Base-by-base conservation (phyloP, 92 coral and sea anemone species). In the Epizoanthus rinbou region DNA sequence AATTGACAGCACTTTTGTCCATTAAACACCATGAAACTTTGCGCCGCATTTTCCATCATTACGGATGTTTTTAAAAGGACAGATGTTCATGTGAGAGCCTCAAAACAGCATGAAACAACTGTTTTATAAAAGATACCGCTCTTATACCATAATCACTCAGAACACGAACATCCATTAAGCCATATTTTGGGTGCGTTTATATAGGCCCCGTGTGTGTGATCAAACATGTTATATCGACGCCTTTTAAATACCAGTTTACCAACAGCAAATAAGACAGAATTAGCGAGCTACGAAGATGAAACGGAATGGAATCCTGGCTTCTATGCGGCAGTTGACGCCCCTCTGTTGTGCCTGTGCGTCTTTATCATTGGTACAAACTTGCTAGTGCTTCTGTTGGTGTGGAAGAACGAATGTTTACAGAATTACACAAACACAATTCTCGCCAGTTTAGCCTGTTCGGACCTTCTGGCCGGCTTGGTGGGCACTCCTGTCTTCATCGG, bases 371-470 rank as follows among this genome's bases (percentile, higher is more conserved):
- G 64, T 0, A 82, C 91, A 11, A 93, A 93, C 88, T 69, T 86
- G 45, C 8, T 84, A 37, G 97, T 84, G 8, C 22, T 93, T 10
- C 13, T 83, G 28, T 65, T 93, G 87, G 83, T 91, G 76, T 64
- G 68, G 16, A 86, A 72, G 66, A 93, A 88, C 69, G 90, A 83
- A 18, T 71, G 86, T 28, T 81, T 93, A 8, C 76, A 91, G 22
- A 90, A 74, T 17, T 75, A 83, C 10, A 90, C 89, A 54, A 95
- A 95, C 79, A 71, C 85, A 59, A 81, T 95, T 24, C 89, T 95
- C 1, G 91, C 88, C 25, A 93, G 98, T 19, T 35, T 95, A 80
- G 91, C 95, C 43, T 76, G 91, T 11, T 95, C 98, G 1, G 98
- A 95, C 80, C 66, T 93, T 22, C 63, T 91, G 28, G 85, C 93